A percentile compares a stretch with the other conserved stretches of the same genome.
Conservation (phyloP, 2,797 vertebrate species). For the Luscinia megarhynchos region DNA sequence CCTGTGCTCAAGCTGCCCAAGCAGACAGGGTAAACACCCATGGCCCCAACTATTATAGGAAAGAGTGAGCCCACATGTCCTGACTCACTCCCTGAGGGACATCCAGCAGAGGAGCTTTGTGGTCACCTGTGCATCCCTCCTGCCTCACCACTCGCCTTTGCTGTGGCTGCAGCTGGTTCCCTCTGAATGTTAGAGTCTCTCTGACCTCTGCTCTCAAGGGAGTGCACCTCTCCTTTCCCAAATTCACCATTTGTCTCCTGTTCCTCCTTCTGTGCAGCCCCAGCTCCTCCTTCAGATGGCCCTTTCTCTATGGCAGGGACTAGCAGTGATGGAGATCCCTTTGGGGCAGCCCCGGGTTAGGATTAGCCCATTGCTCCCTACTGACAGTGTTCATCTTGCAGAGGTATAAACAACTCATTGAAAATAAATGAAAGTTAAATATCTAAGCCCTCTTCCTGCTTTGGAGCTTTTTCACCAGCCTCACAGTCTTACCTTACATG, state of each 20-base stretch:
- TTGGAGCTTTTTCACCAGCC: neutral
- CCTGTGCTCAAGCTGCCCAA: neutral
- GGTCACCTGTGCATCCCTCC: neutral
- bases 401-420: neutral
- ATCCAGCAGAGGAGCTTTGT: neutral
- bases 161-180: neutral
- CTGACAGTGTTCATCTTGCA: neutral
- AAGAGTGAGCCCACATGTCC: conserved; percentile 1
- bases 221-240: neutral
- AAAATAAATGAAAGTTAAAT: neutral
- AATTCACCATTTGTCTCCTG: neutral
- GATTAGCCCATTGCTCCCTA: neutral
- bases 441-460: neutral
- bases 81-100: conserved; percentile 5
- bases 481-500: neutral
- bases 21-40: conserved; percentile 33
- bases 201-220: neutral
- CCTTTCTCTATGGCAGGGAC: fast-evolving
- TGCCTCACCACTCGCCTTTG: neutral
- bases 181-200: neutral
- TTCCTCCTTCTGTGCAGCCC: neutral
- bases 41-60: neutral
- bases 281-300: neutral
- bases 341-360: fast-evolving
- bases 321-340: neutral